These are phyloP conservation scores for Polyommatus iphigenia DNA, from an alignment of 2,888 invertebrate genomes.

Conservation along the genomic window DNA sequence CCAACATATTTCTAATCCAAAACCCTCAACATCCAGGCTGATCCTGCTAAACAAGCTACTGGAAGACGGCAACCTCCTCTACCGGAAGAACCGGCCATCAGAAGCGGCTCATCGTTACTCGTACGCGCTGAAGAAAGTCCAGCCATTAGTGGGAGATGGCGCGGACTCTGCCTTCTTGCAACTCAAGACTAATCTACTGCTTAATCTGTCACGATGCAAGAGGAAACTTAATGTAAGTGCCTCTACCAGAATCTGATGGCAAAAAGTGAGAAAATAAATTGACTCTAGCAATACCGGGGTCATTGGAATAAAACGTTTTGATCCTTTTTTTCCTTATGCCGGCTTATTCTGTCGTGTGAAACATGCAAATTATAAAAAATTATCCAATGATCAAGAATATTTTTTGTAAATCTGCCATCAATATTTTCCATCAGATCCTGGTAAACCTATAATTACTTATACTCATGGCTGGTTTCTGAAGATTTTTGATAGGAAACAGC, in stretches of 20 bases:
- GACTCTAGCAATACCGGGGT: too few species aligned
- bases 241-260: too few species aligned
- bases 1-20: too few species aligned
- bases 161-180: constrained; percentile 87
- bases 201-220: constrained; percentile 96
- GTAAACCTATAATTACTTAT: not conserved
- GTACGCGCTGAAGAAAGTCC: constrained; percentile 95
- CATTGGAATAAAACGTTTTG: too few species aligned
- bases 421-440: too few species aligned
- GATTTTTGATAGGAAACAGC: not conserved
- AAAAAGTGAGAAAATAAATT: too few species aligned
- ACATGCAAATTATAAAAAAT: too few species aligned
- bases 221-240: constrained; percentile 94
- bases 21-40: constrained; percentile 78
- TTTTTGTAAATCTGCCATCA: too few species aligned
- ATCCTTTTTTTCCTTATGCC: too few species aligned
- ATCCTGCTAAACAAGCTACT: constrained; percentile 95
- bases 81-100: constrained; percentile 92
- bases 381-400: too few species aligned
- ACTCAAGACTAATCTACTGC: constrained; percentile 91
- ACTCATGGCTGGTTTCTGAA: too few species aligned
- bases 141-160: constrained; percentile 78
- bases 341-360: too few species aligned
- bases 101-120: constrained; percentile 97
- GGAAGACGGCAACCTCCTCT: constrained; percentile 96